Evolutionary conservation across 37 sponge, comb jelly and placozoan species (phyloP).

Genomic region (Geodia barretti): DNA sequence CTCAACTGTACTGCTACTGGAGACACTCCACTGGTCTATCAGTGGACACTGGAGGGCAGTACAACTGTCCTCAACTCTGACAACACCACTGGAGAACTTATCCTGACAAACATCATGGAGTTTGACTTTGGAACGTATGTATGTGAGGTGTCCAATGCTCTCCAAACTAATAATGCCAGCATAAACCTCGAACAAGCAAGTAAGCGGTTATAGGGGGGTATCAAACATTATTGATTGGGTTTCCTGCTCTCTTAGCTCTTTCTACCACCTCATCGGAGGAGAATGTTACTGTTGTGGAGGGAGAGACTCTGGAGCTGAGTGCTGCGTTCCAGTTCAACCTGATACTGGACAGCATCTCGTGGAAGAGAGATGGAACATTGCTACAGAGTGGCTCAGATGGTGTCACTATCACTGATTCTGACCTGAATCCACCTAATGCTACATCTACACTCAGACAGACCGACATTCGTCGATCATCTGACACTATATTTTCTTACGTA

Average conservation of each 20-base stretch:
- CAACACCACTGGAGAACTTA: not conserved
- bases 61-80: not conserved
- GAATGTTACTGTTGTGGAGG: conserved; percentile 5
- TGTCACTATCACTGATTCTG: conserved; percentile 2
- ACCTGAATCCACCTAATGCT: not conserved
- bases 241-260: no score
- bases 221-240: no score
- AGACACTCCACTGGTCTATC: not conserved
- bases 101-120: not conserved
- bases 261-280: not conserved
- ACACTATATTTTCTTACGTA: conserved; percentile 25
- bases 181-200: not conserved
- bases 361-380: conserved; percentile 4
- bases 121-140: not conserved
- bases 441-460: conserved; percentile 8
- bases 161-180: no score
- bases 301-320: not conserved
- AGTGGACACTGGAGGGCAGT: not conserved
- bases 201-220: no score
- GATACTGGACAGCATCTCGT: conserved; percentile 8
- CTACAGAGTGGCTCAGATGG: not conserved
- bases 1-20: conserved; percentile 25
- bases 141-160: not conserved
- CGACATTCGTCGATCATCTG: not conserved
- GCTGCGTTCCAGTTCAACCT: conserved; percentile 30